These are phyloP conservation scores for Adelges cooleyi DNA, from an alignment of 1,140 invertebrate species.

Conservation along the genomic window DNA sequence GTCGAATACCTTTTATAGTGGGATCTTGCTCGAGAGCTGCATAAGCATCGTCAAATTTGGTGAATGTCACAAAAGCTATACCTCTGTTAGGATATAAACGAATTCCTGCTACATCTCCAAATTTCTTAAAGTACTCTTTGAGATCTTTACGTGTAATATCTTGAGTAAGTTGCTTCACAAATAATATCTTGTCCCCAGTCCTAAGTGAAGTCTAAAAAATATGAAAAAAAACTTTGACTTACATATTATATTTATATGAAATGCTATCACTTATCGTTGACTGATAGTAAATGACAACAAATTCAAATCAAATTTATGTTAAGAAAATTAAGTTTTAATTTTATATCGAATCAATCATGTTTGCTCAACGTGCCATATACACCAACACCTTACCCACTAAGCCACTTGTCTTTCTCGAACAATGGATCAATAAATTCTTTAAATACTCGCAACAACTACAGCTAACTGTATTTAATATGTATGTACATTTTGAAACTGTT, in stretches of 20 bases:
- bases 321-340: slow-evolving; percentile 28
- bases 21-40: slow-evolving; percentile 53
- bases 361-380: no score
- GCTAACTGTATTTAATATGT: no score
- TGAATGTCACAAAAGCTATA: slow-evolving; percentile 52
- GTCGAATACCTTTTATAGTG: slow-evolving; percentile 50
- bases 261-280: no score
- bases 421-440: no score
- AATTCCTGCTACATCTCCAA: slow-evolving; percentile 49
- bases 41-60: slow-evolving; percentile 49
- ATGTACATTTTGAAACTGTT: no score
- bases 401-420: no score
- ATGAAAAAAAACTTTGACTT: background rate
- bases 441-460: no score
- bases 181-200: slow-evolving; percentile 51
- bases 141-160: slow-evolving; percentile 45
- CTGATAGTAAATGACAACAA: no score
- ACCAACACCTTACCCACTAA: no score
- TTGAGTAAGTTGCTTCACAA: slow-evolving; percentile 50
- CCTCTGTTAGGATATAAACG: slow-evolving; percentile 48
- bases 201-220: slow-evolving; percentile 55
- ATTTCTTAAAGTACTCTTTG: slow-evolving; percentile 51
- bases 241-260: no score
- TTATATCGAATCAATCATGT: no score
- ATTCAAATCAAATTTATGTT: no score